Evolutionary conservation across 1,140 invertebrate species (phyloP).

Genomic region (Ceratoteleas bidentatus): DNA sequence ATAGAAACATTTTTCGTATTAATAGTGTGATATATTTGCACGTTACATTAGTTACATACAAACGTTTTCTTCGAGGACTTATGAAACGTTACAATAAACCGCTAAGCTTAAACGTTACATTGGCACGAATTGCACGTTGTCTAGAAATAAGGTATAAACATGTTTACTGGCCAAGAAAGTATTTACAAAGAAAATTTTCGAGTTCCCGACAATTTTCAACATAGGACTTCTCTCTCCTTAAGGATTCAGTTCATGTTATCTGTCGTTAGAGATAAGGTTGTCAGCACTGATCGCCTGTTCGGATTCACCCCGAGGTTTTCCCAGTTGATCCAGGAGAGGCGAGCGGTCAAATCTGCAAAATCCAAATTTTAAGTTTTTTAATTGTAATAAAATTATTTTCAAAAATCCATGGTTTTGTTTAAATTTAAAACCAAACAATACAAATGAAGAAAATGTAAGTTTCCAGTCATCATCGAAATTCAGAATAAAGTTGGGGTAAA

Average conservation of each 20-base stretch:
- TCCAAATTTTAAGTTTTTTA: not conserved
- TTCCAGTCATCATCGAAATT: not conserved
- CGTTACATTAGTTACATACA: constrained; percentile 27
- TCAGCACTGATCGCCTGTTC: constrained; percentile 89
- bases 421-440: too few relatives aligned
- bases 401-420: not conserved
- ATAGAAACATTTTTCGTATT: constrained; percentile 4
- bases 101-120: constrained; percentile 59
- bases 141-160: constrained; percentile 69
- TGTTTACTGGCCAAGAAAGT: constrained; percentile 61
- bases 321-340: constrained; percentile 99
- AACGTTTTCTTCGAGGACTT: constrained; percentile 8
- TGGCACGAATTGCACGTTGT: constrained; percentile 76
- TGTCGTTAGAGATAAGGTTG: constrained; percentile 89
- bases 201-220: constrained; percentile 47
- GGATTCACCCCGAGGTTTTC: constrained; percentile 97
- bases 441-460: not conserved
- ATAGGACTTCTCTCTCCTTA: too few relatives aligned
- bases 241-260: constrained; percentile 88
- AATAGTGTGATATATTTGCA: constrained; percentile 21
- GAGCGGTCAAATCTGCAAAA: constrained; percentile 93
- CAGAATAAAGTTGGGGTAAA: not conserved
- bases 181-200: constrained; percentile 74
- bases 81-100: constrained; percentile 27
- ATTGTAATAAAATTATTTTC: not conserved